Evolutionary conservation across 2,113 vertebrate genomes (phyloP).

Genomic region (Nipponia nippon): DNA sequence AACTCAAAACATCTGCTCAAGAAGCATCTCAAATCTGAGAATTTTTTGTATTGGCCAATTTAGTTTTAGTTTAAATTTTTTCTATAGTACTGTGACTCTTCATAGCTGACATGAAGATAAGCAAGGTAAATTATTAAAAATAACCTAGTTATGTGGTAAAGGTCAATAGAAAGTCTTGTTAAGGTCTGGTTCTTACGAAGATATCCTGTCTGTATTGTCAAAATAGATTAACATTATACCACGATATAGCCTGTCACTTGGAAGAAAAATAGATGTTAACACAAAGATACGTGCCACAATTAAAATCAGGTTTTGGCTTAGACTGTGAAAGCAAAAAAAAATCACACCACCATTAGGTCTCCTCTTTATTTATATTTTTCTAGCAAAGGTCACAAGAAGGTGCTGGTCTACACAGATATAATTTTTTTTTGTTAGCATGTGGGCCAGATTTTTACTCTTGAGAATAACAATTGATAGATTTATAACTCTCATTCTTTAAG

Average conservation of each 20-base stretch:
- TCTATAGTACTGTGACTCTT: background rate
- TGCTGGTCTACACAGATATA: background rate
- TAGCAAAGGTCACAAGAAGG: background rate
- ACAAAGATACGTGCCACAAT: background rate
- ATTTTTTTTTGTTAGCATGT: background rate
- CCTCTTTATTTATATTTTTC: background rate
- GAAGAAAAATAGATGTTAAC: background rate
- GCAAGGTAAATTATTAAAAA: constrained; percentile 30
- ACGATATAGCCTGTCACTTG: background rate
- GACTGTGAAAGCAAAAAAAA: background rate
- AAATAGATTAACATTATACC: constrained; percentile 12
- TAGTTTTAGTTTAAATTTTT: background rate
- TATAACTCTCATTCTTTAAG: background rate
- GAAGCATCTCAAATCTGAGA: background rate
- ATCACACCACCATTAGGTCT: background rate
- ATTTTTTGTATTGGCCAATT: background rate
- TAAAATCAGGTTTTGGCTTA: background rate
- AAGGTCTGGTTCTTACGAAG: constrained; percentile 2
- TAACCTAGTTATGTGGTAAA: background rate
- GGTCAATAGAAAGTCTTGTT: constrained; percentile 21
- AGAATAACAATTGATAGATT: background rate
- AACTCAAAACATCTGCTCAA: background rate
- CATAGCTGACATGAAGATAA: background rate
- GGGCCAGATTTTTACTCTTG: background rate
- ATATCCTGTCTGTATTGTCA: constrained; percentile 2